Evolutionary conservation across 2,888 invertebrate genomes (phyloP), one percentile per base, ranked within the genome.

Genomic region (Blastobasis adustella): DNA sequence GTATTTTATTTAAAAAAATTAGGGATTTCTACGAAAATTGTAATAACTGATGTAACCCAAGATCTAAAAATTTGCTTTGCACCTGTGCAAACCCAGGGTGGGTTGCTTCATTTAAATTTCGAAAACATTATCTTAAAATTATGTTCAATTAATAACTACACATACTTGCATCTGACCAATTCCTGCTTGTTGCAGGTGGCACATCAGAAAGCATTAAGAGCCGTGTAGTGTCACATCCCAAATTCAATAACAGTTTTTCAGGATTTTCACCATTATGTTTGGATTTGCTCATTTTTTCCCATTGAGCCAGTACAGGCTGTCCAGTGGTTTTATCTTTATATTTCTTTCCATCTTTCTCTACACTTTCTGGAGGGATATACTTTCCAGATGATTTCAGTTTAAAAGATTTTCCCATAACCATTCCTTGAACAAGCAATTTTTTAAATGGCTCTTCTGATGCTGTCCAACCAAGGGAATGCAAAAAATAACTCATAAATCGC

Each of bases 251-350:
- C 73, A 98, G 91, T 50, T 93, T 92, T 61, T 92, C 90, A 8
- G 98, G 99, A 81, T 97, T 96, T n/a, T 97, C 94, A 0, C 99
- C 99, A 84, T 99, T 99, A 62, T 93, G 89, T 79, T 99, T 99
- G 0, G 99, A 99, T 87, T 99, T 99, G 65, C 98, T 98, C 99
- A 99, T 99, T 90, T 99, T 99, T 74, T 99, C 99, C 96, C 97
- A 99, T 38, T 91, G 86, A 56, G 92, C 90, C 8, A 90, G 79
- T 0, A 99, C 93, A 6, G 90, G 81, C 59, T 92, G 90, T 37
- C 93, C 92, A 2, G 93, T 93, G 4, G 63, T 80, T 69, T 91
- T 93, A 51, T 82, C 92, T 65, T 90, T 90, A 66, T 90, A 92
- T 55, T 87, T 88, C 62, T 92, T 91, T 45, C 87, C 87, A 67